Base-by-base conservation (phyloP, 2,888 invertebrate genomes). In the Erpobdella octoculata region DNA sequence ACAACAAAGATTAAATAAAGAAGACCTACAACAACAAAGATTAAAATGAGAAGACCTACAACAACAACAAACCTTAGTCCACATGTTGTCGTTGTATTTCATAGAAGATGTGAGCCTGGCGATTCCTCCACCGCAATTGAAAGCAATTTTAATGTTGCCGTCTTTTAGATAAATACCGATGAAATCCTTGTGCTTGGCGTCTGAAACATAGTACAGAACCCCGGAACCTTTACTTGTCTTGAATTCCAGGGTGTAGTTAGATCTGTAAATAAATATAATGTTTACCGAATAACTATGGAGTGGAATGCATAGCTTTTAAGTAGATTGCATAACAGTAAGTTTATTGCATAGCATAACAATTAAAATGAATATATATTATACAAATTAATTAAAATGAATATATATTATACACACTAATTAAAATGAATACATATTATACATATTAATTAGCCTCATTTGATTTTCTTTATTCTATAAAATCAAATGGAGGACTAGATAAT, bases 41-140 rank as follows among this genome's bases (percentile, higher is more conserved):
- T n/a, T n/a, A n/a, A n/a, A n/a, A n/a, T n/a, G n/a, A n/a, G n/a
- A n/a, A n/a, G n/a, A n/a, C n/a, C n/a, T n/a, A n/a, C n/a, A n/a
- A n/a, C n/a, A n/a, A n/a, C n/a, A n/a, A n/a, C n/a, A n/a, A n/a
- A n/a, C 90, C 83, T 92, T 91, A 83, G 96, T 91, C 96, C 97
- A 98, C 37, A 88, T 85, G 77, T 90, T 88, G 84, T 96, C 92
- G 78, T 87, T 88, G 82, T 90, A 91, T 12, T 88, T 87, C 78
- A 88, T 89, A 21, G 88, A 87, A 79, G 89, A 89, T 65, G 91
- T 88, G 74, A 89, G 87, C 61, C 89, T 88, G 5, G 80, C 84
- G 0, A 89, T 88, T 76, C 92, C 91, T 79, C 91, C 89, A 8
- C 97, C 97, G 72, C 95, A 87, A 80, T 97, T 92, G 79, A 93